Conservation (phyloP, 2,113 vertebrate species). For the Cyprinodon tularosa region DNA sequence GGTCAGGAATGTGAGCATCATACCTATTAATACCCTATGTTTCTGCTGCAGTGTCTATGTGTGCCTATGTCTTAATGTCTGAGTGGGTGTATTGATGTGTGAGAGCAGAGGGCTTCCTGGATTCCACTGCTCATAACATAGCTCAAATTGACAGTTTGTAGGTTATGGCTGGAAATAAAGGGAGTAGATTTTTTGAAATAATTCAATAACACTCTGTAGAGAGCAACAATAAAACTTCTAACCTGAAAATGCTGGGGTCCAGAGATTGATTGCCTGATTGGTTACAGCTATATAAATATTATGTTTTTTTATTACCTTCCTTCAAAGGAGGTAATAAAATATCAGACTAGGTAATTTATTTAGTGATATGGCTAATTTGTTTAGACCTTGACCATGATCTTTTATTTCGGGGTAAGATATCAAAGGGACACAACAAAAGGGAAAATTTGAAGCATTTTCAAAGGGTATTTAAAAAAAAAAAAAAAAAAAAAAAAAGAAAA, state of each 20-base stretch:
- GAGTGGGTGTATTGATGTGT: constrained; percentile 44
- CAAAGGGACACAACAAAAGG: constrained; percentile 6
- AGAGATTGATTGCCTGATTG: constrained; percentile 47
- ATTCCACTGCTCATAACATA: constrained; percentile 26
- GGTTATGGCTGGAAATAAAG: constrained; percentile 21
- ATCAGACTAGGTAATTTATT: constrained; percentile 2
- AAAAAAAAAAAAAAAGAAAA: background rate
- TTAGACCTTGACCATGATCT: constrained; percentile 6
- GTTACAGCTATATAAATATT: constrained; percentile 33
- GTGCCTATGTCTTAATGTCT: constrained; percentile 18
- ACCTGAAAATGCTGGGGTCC: constrained; percentile 13
- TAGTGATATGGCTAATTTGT: constrained; percentile 2
- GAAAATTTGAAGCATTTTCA: background rate
- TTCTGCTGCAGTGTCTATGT: constrained; percentile 12
- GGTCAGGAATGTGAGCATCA: constrained; percentile 16
- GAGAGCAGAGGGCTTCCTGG: constrained; percentile 25
- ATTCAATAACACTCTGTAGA: background rate
- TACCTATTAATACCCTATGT: constrained; percentile 10
- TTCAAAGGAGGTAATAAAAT: constrained; percentile 6
- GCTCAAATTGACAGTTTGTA: constrained; percentile 2
- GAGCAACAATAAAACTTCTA: constrained; percentile 32
- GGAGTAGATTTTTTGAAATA: constrained; percentile 22
- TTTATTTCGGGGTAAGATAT: constrained; percentile 4
- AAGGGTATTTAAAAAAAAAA: background rate
- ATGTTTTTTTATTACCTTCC: too few species aligned